Evolutionary conservation across 1,140 invertebrate genomes (phyloP).

Genomic region (Frieseomelitta varia): DNA sequence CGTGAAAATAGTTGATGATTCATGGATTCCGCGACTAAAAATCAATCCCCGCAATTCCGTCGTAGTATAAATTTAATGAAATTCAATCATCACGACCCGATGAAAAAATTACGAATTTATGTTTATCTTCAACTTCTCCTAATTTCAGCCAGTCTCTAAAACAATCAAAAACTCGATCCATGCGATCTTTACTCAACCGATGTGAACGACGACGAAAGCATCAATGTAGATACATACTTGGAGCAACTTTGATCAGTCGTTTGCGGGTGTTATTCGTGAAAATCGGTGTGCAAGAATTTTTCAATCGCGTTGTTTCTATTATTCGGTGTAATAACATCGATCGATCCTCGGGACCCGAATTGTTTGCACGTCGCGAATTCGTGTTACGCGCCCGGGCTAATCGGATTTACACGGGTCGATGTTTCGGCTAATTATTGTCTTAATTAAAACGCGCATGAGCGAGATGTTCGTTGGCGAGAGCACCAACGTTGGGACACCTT

Average conservation of each 20-base stretch:
- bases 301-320: slow-evolving; percentile 25
- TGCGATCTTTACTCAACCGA: too few relatives aligned
- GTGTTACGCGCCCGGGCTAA: slow-evolving; percentile 47
- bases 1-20: too few relatives aligned
- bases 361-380: slow-evolving; percentile 47
- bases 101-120: too few relatives aligned
- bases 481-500: not conserved
- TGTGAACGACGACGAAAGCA: not conserved
- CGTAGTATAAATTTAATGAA: too few relatives aligned
- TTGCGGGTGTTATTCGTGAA: not conserved
- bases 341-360: slow-evolving; percentile 2
- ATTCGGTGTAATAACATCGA: not conserved
- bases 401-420: slow-evolving; percentile 59
- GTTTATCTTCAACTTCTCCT: too few relatives aligned
- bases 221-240: not conserved
- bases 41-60: too few relatives aligned
- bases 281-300: not conserved
- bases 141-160: too few relatives aligned
- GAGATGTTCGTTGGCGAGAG: not conserved
- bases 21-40: too few relatives aligned
- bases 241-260: not conserved
- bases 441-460: slow-evolving; percentile 62
- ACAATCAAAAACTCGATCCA: too few relatives aligned
- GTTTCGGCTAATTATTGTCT: slow-evolving; percentile 67
- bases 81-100: too few relatives aligned